Base-by-base conservation (phyloP, 2,113 vertebrate species). In the Nibea coibor region DNA sequence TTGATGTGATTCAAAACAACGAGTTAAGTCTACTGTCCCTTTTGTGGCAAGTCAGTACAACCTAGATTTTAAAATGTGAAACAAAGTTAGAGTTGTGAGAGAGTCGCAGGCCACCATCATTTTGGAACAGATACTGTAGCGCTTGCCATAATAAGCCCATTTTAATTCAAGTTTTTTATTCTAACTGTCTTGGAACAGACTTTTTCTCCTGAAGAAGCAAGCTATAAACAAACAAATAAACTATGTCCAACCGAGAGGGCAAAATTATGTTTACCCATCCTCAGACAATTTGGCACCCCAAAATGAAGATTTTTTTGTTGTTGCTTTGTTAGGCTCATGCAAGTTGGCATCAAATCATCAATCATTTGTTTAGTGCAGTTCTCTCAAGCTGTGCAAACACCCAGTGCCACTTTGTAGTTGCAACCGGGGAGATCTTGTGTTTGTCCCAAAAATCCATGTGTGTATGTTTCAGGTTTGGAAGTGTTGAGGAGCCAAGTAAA, bases 371-470 rank as follows among this genome's bases (percentile, higher is more conserved):
- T 75, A 56, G 79, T 3, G 2, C 47, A 79, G 83, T 59, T 63
- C 69, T 84, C 39, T 81, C 82, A 90, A 91, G 92, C 87, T 88
- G 89, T 85, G 84, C 78, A 84, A 91, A 91, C 81, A 84, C 75
- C 69, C 70, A 65, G 76, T 48, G 48, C 59, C 82, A 84, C 86
- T 88, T 87, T 93, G 84, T 85, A 53, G 72, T 22, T 57, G 79
- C 16, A 10, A 84, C 70, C 39, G 69, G 82, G 73, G 75, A 92
- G 83, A 86, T 80, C 31, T 80, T 72, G 83, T 82, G 82, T 87
- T 77, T 78, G 74, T 88, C 83, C 78, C 73, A 72, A 80, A 82
- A 80, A 75, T 67, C 63, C 64, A 39, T 83, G 69, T 71, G 78
- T 80, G 66, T 80, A 65, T 54, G 57, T 86, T 84, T 86, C 75